Evolutionary conservation across 2,113 vertebrate genomes (phyloP).

Genomic region (Neolamprologus hecqui): DNA sequence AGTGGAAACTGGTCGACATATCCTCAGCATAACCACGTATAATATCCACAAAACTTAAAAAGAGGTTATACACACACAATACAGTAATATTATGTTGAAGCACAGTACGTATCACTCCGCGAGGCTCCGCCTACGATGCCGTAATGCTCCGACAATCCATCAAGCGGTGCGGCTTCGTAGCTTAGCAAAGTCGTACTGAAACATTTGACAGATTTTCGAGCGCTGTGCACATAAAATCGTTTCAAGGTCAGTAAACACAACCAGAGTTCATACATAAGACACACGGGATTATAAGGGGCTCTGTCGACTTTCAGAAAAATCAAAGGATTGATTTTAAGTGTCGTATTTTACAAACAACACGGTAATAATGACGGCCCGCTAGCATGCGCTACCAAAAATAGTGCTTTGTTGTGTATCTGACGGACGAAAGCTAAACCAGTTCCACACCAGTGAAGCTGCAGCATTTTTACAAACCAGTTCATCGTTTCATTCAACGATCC

Average conservation of each 20-base stretch:
- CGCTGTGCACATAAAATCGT: accelerated
- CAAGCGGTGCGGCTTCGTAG: background rate
- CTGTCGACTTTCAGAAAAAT: accelerated
- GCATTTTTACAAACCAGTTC: background rate
- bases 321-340: background rate
- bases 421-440: accelerated
- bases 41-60: no score
- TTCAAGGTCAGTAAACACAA: background rate
- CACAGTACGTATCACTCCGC: no score
- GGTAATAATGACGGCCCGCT: no score
- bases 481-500: background rate
- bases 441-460: accelerated
- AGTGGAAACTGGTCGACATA: background rate
- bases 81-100: accelerated
- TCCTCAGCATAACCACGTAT: no score
- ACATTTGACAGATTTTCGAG: accelerated
- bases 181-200: accelerated
- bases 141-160: accelerated
- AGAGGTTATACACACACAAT: accelerated
- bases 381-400: accelerated
- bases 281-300: accelerated
- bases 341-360: accelerated
- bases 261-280: accelerated
- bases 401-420: background rate
- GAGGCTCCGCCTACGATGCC: no score